Conservation (phyloP, 2,113 vertebrate genomes). For the Phodopus roborovskii region DNA sequence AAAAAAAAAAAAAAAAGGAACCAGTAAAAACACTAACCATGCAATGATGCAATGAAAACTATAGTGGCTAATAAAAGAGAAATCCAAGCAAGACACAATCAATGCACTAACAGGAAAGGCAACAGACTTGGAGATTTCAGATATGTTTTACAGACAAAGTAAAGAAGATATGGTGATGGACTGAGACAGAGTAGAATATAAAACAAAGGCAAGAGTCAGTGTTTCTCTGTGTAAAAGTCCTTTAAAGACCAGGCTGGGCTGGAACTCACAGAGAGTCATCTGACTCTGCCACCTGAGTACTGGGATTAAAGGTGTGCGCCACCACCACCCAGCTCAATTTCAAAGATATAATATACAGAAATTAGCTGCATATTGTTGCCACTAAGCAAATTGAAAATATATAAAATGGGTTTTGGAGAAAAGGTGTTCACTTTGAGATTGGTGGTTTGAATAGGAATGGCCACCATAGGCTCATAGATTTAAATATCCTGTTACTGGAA, state of each 20-base stretch:
- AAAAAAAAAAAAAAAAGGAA: neutral
- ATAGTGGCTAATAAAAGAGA: neutral
- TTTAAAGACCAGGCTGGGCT: too few species aligned
- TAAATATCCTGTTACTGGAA: neutral
- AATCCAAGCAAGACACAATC: neutral
- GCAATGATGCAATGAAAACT: neutral
- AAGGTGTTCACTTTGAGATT: neutral
- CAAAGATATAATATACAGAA: neutral
- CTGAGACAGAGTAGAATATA: neutral
- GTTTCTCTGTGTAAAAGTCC: too few species aligned
- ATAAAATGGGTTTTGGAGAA: neutral
- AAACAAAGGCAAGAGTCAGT: neutral
- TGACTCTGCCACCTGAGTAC: too few species aligned
- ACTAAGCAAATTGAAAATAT: neutral
- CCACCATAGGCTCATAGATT: neutral
- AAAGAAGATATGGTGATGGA: neutral
- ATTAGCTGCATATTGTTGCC: neutral
- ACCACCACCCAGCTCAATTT: too few species aligned
- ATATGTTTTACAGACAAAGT: neutral
- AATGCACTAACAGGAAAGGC: neutral
- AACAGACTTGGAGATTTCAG: neutral
- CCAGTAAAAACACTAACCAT: neutral
- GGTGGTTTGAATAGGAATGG: neutral
- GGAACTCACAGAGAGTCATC: too few species aligned
- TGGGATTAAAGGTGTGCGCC: too few species aligned